Percentiles rank a stretch among this genome's conserved stretches.
Evolutionary conservation across 2,113 vertebrate species (phyloP).

Genomic region (Proterorhinus semilunaris): DNA sequence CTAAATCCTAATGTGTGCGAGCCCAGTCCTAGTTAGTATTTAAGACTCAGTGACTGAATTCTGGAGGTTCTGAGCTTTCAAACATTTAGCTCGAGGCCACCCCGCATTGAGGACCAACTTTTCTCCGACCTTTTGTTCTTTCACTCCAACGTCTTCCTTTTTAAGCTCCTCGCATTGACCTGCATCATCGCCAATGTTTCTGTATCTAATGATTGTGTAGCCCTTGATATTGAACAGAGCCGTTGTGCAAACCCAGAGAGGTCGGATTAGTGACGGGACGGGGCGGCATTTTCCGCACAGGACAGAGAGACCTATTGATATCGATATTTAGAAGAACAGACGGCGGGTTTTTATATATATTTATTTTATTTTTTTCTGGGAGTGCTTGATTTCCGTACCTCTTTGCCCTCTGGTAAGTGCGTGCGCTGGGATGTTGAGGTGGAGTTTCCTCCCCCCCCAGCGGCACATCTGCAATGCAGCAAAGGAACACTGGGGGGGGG

Average conservation of each 20-base stretch:
- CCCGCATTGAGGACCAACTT: no score
- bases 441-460: constrained; percentile 68
- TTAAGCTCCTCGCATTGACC: constrained; percentile 29
- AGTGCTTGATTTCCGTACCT: constrained; percentile 51
- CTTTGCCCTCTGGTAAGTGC: constrained; percentile 45
- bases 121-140: constrained; percentile 30
- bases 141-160: constrained; percentile 49
- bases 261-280: constrained; percentile 63
- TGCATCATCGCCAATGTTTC: constrained; percentile 17
- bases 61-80: no score
- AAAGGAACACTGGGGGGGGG: constrained; percentile 67
- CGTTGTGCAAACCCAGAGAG: constrained; percentile 36
- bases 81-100: no score
- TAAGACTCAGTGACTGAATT: no score
- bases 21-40: no score
- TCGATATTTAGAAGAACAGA: constrained; percentile 46
- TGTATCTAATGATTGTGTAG: constrained; percentile 35
- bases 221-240: constrained; percentile 37
- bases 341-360: constrained; percentile 50
- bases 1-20: no score
- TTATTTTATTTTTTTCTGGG: no score
- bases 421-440: constrained; percentile 58
- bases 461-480: constrained; percentile 82
- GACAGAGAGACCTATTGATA: constrained; percentile 37
- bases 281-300: no score